Conservation (phyloP, 1,140 invertebrate genomes). For the Dryas iulia region DNA sequence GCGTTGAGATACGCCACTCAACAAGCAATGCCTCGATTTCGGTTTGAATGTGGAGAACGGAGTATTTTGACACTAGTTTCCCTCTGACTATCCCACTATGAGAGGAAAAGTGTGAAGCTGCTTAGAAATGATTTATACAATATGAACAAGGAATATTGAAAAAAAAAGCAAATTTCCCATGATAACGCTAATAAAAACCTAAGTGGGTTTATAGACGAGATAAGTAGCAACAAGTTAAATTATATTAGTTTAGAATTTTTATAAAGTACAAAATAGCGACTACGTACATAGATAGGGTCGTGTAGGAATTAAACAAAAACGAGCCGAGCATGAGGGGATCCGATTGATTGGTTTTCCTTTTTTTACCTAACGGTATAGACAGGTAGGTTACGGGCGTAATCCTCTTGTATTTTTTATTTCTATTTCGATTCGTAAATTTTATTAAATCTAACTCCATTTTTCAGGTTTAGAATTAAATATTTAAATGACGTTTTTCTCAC, state of each 20-base stretch:
- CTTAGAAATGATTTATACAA: no score
- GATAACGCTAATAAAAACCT: neutral
- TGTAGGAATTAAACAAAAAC: slow-evolving; percentile 50
- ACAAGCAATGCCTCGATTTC: no score
- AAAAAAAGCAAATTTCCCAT: neutral
- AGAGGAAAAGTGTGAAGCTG: no score
- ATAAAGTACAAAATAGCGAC: slow-evolving; percentile 30
- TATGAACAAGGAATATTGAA: neutral
- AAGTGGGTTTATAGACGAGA: neutral
- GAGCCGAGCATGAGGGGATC: slow-evolving; percentile 35
- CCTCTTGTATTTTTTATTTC: slow-evolving; percentile 21
- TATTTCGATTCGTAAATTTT: slow-evolving; percentile 9
- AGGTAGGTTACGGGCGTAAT: slow-evolving; percentile 29
- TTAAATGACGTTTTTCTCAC: no score
- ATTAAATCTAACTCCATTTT: slow-evolving; percentile 6
- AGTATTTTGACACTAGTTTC: no score
- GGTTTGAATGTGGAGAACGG: no score
- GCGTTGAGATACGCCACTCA: no score
- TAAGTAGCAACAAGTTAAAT: slow-evolving; percentile 28
- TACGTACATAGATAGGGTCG: slow-evolving; percentile 30
- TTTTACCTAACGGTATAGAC: slow-evolving; percentile 26
- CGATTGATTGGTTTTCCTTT: slow-evolving; percentile 42
- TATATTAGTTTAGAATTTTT: slow-evolving; percentile 38
- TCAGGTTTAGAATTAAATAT: neutral
- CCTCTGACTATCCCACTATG: no score